Evolutionary conservation across 2,113 vertebrate genomes (phyloP).

Genomic region (Leptobrachium ailaonicum): DNA sequence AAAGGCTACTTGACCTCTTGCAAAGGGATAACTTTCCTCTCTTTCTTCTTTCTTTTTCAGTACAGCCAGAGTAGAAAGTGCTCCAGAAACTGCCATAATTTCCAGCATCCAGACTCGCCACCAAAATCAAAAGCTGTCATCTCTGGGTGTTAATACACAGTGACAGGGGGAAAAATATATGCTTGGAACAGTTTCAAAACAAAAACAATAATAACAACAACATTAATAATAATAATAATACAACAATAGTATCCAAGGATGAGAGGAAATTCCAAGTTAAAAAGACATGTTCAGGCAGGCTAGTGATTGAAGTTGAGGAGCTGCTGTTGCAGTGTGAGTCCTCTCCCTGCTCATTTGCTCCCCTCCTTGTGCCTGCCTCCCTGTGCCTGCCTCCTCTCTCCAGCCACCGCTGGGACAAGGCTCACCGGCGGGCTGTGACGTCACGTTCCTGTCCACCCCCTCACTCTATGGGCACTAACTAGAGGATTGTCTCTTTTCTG

Average conservation of each 20-base stretch:
- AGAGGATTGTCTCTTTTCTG: background rate
- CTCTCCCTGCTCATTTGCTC: background rate
- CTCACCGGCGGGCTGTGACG: slow-evolving; percentile 35
- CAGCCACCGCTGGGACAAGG: slow-evolving; percentile 41
- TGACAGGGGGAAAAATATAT: slow-evolving; percentile 1
- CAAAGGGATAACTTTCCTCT: slow-evolving; percentile 28
- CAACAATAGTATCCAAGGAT: background rate
- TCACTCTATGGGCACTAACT: slow-evolving; percentile 14
- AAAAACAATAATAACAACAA: background rate
- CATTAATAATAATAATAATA: background rate
- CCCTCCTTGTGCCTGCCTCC: background rate
- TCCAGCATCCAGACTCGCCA: slow-evolving; percentile 21
- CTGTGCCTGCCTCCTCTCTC: slow-evolving; percentile 7
- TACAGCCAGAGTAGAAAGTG: slow-evolving; percentile 29
- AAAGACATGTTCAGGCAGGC: slow-evolving; percentile 68
- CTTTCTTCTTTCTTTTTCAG: background rate
- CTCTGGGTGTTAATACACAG: background rate
- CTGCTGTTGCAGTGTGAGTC: slow-evolving; percentile 50
- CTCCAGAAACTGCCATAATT: background rate
- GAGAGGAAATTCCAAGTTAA: slow-evolving; percentile 61
- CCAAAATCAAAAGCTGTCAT: slow-evolving; percentile 9
- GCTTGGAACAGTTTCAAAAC: background rate
- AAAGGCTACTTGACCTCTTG: slow-evolving; percentile 2
- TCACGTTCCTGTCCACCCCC: slow-evolving; percentile 31
- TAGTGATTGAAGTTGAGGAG: slow-evolving; percentile 55